Percentiles rank a stretch among this genome's conserved stretches.
Conservation (phyloP, 2,888 invertebrate species). For the Apamea epomidion region DNA sequence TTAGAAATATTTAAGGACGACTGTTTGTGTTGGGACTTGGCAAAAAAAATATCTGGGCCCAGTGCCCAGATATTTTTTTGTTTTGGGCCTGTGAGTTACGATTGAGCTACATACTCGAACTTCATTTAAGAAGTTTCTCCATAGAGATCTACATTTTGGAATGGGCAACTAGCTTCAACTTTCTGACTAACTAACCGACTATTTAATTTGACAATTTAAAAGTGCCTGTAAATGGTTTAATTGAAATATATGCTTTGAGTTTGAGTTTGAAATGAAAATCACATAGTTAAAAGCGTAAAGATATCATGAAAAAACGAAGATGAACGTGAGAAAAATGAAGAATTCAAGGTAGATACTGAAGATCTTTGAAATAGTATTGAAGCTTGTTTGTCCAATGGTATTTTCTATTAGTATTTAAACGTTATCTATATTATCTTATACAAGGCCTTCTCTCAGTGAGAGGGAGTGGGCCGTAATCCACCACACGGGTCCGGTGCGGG, state of each 20-base stretch:
- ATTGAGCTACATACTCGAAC: not conserved
- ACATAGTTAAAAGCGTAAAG: not conserved
- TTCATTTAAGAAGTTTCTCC: not conserved
- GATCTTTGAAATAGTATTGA: not conserved
- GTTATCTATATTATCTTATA: too few species aligned
- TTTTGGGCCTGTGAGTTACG: not conserved
- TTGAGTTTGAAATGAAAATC: not conserved
- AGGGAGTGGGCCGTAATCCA: too few species aligned
- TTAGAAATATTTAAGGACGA: conserved; percentile 58
- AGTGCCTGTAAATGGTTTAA: too few species aligned
- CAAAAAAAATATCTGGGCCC: conserved; percentile 16
- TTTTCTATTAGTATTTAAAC: not conserved
- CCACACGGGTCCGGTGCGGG: too few species aligned
- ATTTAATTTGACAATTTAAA: too few species aligned
- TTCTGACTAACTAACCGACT: too few species aligned
- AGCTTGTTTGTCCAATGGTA: not conserved
- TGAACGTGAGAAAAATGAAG: not conserved
- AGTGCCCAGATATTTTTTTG: not conserved
- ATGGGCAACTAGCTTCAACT: too few species aligned
- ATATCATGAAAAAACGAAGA: not conserved
- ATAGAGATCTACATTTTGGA: too few species aligned
- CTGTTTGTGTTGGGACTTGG: conserved; percentile 52
- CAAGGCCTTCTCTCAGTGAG: too few species aligned
- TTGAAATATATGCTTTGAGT: too few species aligned
- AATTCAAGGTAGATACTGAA: not conserved